phyloP scores from a whole-genome alignment of 2,797 vertebrate species.

The Periparus ater region DNA sequence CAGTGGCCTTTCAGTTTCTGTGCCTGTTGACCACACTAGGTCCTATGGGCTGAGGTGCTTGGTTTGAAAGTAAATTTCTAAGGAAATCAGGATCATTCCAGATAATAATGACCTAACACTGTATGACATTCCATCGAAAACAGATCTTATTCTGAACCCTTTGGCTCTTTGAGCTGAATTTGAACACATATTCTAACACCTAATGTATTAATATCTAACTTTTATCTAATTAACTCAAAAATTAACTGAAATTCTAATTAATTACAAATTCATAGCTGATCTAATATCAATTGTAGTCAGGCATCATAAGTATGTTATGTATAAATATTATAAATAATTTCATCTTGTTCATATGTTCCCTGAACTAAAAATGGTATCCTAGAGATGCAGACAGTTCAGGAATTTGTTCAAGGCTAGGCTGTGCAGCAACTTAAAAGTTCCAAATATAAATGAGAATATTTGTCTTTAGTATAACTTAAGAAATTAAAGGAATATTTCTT shows the following conservation, averaged over 20 bases:
- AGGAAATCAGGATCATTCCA: not conserved
- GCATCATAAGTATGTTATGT: not conserved
- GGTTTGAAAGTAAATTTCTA: not conserved
- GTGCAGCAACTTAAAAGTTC: not conserved
- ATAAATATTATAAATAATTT: slow-evolving; percentile 9
- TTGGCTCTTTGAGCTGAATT: not conserved
- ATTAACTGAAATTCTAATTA: not conserved
- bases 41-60: not conserved
- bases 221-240: not conserved
- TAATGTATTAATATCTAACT: not conserved
- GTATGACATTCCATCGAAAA: not conserved
- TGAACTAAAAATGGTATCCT: not conserved
- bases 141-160: not conserved
- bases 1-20: not conserved
- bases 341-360: not conserved
- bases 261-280: not conserved
- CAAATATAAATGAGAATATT: not conserved
- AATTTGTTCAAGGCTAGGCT: not conserved
- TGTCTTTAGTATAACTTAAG: not conserved
- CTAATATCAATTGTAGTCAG: not conserved
- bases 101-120: not conserved
- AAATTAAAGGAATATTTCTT: not conserved
- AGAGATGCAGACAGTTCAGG: not conserved
- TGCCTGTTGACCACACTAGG: not conserved
- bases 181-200: not conserved